phyloP scores from a whole-genome alignment of 2,888 invertebrate species.

The Unio delphinus region DNA sequence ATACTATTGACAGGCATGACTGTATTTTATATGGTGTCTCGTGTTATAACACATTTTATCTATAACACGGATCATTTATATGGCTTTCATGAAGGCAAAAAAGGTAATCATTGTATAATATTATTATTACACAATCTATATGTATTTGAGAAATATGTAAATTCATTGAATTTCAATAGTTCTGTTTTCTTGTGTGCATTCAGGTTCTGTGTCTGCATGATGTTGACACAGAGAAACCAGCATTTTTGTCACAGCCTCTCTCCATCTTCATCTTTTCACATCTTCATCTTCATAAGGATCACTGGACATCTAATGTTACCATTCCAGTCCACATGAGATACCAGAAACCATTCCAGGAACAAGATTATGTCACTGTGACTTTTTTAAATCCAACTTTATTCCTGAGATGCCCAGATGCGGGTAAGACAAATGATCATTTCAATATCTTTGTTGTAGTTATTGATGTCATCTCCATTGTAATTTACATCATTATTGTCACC shows the following conservation, averaged over 20 bases:
- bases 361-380: slow-evolving; percentile 16
- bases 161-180: neutral
- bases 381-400: slow-evolving; percentile 29
- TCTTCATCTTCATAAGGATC: slow-evolving; percentile 11
- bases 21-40: too few relatives aligned
- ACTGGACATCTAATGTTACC: slow-evolving; percentile 24
- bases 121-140: too few relatives aligned
- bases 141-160: neutral
- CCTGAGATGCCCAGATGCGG: slow-evolving; percentile 15
- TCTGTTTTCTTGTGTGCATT: slow-evolving; percentile 5
- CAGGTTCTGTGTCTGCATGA: slow-evolving; percentile 42
- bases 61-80: too few relatives aligned
- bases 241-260: slow-evolving; percentile 40
- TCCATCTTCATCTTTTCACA: slow-evolving; percentile 37
- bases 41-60: too few relatives aligned
- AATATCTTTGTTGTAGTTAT: slow-evolving; percentile 1
- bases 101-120: too few relatives aligned
- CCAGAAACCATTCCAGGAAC: slow-evolving; percentile 37
- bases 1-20: too few relatives aligned
- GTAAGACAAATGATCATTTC: too few relatives aligned
- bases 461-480: neutral
- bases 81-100: too few relatives aligned
- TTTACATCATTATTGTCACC: slow-evolving; percentile 4
- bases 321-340: slow-evolving; percentile 58
- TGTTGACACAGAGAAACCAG: slow-evolving; percentile 56